A percentile compares a stretch with the other conserved stretches of the same genome.
phyloP scores from a whole-genome alignment of 1,140 invertebrate species.

The Pristionchus pacificus region DNA sequence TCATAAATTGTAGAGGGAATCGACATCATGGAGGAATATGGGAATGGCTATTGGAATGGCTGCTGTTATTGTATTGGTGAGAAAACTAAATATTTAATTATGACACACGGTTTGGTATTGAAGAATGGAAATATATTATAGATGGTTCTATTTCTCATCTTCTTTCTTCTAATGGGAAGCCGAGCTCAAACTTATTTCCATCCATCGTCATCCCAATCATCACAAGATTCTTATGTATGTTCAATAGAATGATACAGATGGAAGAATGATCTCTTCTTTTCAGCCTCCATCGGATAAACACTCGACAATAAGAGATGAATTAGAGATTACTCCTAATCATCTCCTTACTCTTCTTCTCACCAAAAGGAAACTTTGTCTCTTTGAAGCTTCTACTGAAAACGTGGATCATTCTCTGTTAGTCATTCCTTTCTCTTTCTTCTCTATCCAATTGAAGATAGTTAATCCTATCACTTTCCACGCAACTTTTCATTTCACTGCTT shows the following conservation, averaged over 20 bases:
- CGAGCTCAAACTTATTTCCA: background rate
- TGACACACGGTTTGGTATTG: background rate
- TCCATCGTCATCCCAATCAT: background rate
- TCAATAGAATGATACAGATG: background rate
- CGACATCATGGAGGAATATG: background rate
- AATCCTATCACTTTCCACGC: no score
- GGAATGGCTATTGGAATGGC: background rate
- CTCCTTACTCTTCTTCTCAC: slow-evolving; percentile 37
- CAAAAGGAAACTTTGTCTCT: slow-evolving; percentile 36
- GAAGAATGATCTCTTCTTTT: no score
- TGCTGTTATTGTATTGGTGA: background rate
- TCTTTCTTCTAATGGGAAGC: background rate
- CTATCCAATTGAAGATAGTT: no score
- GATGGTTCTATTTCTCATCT: background rate
- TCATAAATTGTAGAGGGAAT: background rate
- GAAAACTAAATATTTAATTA: background rate
- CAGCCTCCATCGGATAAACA: background rate
- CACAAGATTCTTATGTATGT: background rate
- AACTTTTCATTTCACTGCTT: no score
- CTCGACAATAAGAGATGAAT: background rate
- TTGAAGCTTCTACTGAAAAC: slow-evolving; percentile 32
- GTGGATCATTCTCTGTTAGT: slow-evolving; percentile 17
- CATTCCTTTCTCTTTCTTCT: slow-evolving; percentile 4
- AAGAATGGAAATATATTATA: background rate
- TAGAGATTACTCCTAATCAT: slow-evolving; percentile 32